Evolutionary conservation across 2,113 vertebrate genomes (phyloP).

Genomic region (Phainopepla nitens): DNA sequence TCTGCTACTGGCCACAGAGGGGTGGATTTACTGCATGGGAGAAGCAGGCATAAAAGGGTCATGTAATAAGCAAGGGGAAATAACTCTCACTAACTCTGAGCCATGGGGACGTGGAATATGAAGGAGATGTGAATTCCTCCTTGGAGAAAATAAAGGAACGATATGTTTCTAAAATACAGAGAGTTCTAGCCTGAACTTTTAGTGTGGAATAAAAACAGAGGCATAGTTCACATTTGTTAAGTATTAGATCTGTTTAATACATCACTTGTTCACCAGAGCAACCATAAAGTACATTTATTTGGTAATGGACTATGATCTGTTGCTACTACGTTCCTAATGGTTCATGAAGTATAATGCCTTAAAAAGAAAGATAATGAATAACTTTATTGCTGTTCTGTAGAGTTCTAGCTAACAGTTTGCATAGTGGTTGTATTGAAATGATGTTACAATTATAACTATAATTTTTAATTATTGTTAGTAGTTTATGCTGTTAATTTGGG

Average conservation of each 20-base stretch:
- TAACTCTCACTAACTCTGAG: neutral
- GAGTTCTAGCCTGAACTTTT: neutral
- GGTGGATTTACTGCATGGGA: neutral
- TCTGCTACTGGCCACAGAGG: neutral
- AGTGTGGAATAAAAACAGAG: neutral
- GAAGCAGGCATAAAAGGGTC: neutral
- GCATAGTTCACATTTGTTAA: slow-evolving; percentile 37
- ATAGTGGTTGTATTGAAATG: neutral
- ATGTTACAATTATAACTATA: neutral
- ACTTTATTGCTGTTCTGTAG: neutral
- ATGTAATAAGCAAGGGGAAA: neutral
- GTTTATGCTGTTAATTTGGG: neutral
- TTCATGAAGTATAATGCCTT: neutral
- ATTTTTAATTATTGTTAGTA: neutral
- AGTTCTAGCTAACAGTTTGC: neutral
- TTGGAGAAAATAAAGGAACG: neutral
- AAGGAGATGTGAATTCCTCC: neutral
- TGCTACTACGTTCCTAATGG: neutral
- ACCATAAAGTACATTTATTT: neutral
- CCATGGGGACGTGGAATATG: neutral
- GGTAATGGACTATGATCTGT: neutral
- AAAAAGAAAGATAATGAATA: neutral
- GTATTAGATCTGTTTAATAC: slow-evolving; percentile 12
- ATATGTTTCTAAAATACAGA: neutral
- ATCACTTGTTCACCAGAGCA: slow-evolving; percentile 1